Percentiles rank a stretch among this genome's conserved stretches.
These are phyloP conservation scores for Phorcus lineatus DNA, from an alignment of 2,888 invertebrate genomes.

Conservation along the genomic window DNA sequence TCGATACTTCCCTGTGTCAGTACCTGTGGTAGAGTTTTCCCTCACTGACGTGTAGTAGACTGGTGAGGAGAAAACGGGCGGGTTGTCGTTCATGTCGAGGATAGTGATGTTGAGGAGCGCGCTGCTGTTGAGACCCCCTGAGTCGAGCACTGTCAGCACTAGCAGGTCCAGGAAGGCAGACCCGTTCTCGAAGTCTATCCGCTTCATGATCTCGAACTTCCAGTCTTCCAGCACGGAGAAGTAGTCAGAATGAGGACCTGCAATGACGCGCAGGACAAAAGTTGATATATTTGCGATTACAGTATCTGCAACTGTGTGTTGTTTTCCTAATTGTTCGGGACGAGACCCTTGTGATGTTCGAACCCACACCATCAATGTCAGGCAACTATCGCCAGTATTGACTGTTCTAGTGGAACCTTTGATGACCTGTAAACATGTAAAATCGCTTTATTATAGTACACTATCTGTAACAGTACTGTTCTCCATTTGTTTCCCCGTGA, in stretches of 20 bases:
- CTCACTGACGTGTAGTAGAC: not conserved
- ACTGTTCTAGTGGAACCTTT: too few species aligned
- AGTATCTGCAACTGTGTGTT: too few species aligned
- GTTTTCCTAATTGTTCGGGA: too few species aligned
- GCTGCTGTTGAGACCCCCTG: not conserved
- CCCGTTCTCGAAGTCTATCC: not conserved
- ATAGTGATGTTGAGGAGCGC: slow-evolving; percentile 3
- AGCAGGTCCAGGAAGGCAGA: not conserved
- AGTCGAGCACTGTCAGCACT: not conserved
- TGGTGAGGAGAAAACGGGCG: not conserved
- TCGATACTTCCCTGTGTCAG: too few species aligned
- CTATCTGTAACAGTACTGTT: too few species aligned
- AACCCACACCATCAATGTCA: too few species aligned
- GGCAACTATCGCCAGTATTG: too few species aligned
- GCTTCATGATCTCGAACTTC: not conserved
- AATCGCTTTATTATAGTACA: too few species aligned
- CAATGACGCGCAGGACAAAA: not conserved
- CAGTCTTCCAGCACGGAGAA: not conserved
- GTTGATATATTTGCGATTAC: too few species aligned
- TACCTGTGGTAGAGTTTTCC: slow-evolving; percentile 1
- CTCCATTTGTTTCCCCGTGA: too few species aligned
- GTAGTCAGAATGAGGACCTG: not conserved
- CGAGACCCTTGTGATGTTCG: too few species aligned
- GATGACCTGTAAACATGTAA: too few species aligned
- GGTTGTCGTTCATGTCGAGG: slow-evolving; percentile 25